Evolutionary conservation across 2,113 vertebrate species (phyloP).

Genomic region (Epinephelus fuscoguttatus): DNA sequence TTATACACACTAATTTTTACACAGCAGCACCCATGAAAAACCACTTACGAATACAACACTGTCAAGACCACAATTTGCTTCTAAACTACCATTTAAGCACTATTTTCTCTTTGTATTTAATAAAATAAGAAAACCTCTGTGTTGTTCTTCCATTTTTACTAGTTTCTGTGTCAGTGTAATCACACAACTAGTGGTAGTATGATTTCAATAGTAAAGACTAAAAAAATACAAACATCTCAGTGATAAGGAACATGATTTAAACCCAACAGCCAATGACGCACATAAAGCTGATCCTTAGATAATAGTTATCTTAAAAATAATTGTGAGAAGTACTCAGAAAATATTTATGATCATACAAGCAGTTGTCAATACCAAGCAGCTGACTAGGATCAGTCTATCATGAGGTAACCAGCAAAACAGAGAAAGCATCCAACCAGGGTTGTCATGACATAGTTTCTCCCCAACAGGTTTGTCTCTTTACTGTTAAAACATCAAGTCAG

Average conservation of each 20-base stretch:
- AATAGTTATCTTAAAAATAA: not conserved
- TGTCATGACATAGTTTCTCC: too few species aligned
- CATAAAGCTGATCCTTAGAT: not conserved
- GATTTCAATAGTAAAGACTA: not conserved
- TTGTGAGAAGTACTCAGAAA: too few species aligned
- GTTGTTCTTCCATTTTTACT: not conserved
- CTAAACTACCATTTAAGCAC: not conserved
- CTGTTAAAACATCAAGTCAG: not conserved
- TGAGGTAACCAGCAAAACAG: too few species aligned
- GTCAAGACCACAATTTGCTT: not conserved
- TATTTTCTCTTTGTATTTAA: not conserved
- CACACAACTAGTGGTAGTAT: not conserved
- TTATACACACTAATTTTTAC: too few species aligned
- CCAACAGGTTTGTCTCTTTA: not conserved
- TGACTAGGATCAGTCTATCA: not conserved
- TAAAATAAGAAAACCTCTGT: not conserved
- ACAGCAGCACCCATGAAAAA: not conserved
- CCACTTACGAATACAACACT: not conserved
- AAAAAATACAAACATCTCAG: not conserved
- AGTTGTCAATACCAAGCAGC: not conserved
- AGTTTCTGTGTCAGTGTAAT: not conserved
- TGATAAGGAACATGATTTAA: not conserved
- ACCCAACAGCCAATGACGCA: not conserved
- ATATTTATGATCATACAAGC: not conserved
- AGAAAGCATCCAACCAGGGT: not conserved